Evolutionary conservation across 1,140 invertebrate genomes (phyloP).

Genomic region (Ceratina japonica): DNA sequence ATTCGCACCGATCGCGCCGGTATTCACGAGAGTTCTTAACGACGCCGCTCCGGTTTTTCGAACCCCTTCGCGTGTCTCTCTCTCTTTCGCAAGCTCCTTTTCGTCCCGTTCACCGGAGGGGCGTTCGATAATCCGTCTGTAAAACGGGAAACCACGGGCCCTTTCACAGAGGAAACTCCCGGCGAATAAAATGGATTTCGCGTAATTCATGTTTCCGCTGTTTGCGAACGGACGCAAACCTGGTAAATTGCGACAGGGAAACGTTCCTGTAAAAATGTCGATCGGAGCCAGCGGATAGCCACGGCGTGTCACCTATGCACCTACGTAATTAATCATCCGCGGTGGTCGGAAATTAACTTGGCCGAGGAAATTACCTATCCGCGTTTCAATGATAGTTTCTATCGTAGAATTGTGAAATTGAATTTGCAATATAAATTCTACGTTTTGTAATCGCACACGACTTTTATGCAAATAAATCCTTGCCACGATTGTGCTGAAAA

Average conservation of each 20-base stretch:
- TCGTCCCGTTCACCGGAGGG: slow-evolving; percentile 34
- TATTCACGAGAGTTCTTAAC: neutral
- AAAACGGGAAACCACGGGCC: slow-evolving; percentile 49
- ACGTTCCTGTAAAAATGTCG: slow-evolving; percentile 31
- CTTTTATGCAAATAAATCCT: no score
- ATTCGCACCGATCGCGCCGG: neutral
- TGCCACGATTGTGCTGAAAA: no score
- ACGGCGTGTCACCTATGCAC: neutral
- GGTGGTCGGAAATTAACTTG: neutral
- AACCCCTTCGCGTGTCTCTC: neutral
- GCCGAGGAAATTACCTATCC: neutral
- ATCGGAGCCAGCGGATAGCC: neutral
- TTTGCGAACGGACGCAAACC: slow-evolving; percentile 36
- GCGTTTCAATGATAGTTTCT: no score
- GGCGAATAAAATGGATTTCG: slow-evolving; percentile 51
- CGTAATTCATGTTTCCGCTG: slow-evolving; percentile 51
- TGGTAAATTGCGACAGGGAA: slow-evolving; percentile 51
- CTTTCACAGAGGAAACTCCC: slow-evolving; percentile 51
- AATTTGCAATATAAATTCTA: no score
- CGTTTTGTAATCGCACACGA: no score
- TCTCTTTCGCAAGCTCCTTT: slow-evolving; percentile 39
- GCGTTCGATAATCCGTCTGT: slow-evolving; percentile 41
- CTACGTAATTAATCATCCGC: slow-evolving; percentile 4
- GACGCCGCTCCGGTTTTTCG: slow-evolving; percentile 23
- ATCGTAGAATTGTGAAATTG: neutral